Percentiles rank a stretch among this genome's conserved stretches.
These are phyloP conservation scores for Limnephilus auricula DNA, from an alignment of 2,888 invertebrate genomes.

Conservation along the genomic window DNA sequence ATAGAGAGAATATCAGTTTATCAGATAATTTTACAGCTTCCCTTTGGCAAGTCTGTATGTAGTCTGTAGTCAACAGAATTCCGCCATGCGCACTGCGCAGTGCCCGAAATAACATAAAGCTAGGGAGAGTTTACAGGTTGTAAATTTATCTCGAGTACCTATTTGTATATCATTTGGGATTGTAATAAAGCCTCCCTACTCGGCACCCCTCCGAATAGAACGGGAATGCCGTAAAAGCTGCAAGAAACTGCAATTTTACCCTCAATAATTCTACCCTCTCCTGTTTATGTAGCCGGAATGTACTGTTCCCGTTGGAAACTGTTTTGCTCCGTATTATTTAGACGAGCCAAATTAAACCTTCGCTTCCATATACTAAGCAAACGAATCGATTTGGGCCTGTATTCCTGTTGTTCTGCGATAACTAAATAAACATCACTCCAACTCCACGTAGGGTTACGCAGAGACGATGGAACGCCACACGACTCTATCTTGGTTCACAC, in stretches of 20 bases:
- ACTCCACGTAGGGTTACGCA: too few relatives aligned
- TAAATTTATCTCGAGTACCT: constrained; percentile 21
- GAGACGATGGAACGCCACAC: too few relatives aligned
- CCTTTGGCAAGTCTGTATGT: not conserved
- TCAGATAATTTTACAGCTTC: not conserved
- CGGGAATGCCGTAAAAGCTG: not conserved
- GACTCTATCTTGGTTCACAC: too few relatives aligned
- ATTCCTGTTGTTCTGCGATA: too few relatives aligned
- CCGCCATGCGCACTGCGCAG: not conserved
- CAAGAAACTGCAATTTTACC: constrained; percentile 33
- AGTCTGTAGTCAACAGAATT: not conserved
- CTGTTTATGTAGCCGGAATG: not conserved
- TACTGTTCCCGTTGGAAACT: not conserved
- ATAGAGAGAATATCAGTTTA: not conserved
- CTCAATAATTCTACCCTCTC: not conserved
- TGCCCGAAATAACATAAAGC: constrained; percentile 26
- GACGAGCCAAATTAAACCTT: not conserved
- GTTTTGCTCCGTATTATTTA: not conserved
- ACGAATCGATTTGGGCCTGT: too few relatives aligned
- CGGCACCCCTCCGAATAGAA: constrained; percentile 20
- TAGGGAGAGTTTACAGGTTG: constrained; percentile 16
- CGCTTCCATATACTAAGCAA: too few relatives aligned
- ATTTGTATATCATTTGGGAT: constrained; percentile 47
- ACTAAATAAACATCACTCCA: too few relatives aligned
- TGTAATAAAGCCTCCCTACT: constrained; percentile 39